Base-by-base conservation (phyloP, 2,888 invertebrate species). In the Catocala fraxini region DNA sequence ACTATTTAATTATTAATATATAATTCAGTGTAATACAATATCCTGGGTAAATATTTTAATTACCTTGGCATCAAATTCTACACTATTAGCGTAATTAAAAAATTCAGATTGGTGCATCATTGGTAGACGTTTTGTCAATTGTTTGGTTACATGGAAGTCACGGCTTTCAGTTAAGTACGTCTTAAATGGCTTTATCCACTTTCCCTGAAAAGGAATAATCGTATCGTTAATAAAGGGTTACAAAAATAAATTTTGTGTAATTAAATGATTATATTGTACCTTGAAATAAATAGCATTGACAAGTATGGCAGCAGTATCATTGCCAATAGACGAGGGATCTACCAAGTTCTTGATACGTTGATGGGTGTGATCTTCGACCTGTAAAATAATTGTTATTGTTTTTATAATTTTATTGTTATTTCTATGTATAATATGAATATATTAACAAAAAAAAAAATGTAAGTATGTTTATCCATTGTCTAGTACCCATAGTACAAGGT, bases 231-330 rank as follows among this genome's bases (percentile, higher is more conserved):
- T 39, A 39, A 6, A 1, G 4, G 6, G 35, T 4, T 39, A 39
- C 9, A 39, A 39, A 7, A 7, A 7, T 7, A 6, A 39, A 9
- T 39, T 0, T 6, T 6, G 6, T 39, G 6, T 39, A 39, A 39
- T 39, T 39, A 6, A 39, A 9, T 7, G 1, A 39, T 39, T 39
- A 45, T n/a, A 13, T 3, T 45, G 1, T 79, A 95, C 95, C 92
- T 98, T 98, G 89, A 98, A 98, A 84, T 98, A 98, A 48, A 98
- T 95, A 0, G 98, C 98, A 85, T 98, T 98, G 0, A 97, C 96
- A 6, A 98, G 94, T 0, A 98, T 95, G 67, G 97, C 89, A 48
- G 95, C 91, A 0, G 97, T 97, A 0, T 81, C 66, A 0, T 9
- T 43, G 75, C 87, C 77, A 2, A 98, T 79, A 65, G 91, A 85